Base-by-base conservation (phyloP, 2,113 vertebrate species). In the Hypocryptadius cinnamomeus region DNA sequence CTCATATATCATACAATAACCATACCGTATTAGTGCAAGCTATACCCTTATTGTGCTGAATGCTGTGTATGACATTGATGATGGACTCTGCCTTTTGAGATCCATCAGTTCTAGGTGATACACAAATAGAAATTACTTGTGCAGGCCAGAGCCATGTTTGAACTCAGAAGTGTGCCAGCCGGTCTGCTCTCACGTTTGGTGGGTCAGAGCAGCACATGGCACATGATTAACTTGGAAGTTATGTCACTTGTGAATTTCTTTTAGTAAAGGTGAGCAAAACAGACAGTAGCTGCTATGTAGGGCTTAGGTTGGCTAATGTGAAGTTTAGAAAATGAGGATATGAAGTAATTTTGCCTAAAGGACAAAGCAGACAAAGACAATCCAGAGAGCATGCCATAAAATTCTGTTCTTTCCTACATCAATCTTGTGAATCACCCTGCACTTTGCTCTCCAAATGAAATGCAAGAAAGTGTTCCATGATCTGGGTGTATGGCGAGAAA, bases 261-360 rank as follows among this genome's bases (percentile, higher is more conserved):
- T 18, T 18, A 64, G 56, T 61, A 35, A 9, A 6, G 9, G 6
- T 71, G 69, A 44, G 44, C 21, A 51, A 48, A 72, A 37, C 19
- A 86, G 24, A 31, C 15, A 28, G 61, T 48, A 64, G 69, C 15
- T 84, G 51, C 61, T 60, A 40, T 18, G 35, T 25, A 70, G 35
- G 44, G 31, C 69, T 86, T 70, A 64, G 47, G 20, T 28, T 86
- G 72, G 48, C 15, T 92, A 51, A 48, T 56, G 40, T 51, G 74
- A 79, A 95, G 69, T 80, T 64, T 81, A 27, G 60, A 88, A 83
- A 80, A 80, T 1, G 6, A 84, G 22, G 44, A 21, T 63, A 37
- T 93, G 57, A 93, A 90, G 80, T 81, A 79, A 85, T 86, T 79
- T 84, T 74, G 77, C 80, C 77, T 92, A 22, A 84, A 92, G 83